Evolutionary conservation across 2,113 vertebrate species (phyloP).

Genomic region (Pelodiscus sinensis): DNA sequence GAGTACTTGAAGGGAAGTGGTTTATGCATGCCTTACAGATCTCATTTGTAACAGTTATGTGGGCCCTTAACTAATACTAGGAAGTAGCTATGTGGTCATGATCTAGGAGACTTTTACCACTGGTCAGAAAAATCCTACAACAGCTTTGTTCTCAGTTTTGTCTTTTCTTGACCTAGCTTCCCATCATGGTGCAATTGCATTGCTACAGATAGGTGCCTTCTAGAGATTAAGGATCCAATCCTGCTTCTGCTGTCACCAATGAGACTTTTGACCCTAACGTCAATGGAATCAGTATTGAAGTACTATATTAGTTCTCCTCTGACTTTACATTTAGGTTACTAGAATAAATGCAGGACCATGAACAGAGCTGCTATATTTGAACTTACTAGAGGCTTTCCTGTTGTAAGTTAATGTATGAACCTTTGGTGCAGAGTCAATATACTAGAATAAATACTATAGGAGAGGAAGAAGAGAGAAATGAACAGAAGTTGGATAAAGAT

Average conservation of each 20-base stretch:
- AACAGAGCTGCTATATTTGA: neutral
- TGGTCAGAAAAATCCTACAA: slow-evolving; percentile 1
- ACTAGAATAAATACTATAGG: neutral
- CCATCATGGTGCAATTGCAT: neutral
- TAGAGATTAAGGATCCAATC: neutral
- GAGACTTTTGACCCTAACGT: neutral
- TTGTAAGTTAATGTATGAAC: neutral
- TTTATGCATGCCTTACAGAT: neutral
- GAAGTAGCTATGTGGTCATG: neutral
- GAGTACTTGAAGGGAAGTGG: neutral
- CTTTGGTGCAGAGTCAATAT: neutral
- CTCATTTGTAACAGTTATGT: neutral
- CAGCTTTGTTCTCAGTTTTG: neutral
- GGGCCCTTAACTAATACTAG: neutral
- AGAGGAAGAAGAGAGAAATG: neutral
- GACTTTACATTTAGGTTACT: neutral
- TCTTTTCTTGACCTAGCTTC: neutral
- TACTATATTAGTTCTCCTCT: neutral
- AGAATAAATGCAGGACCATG: neutral
- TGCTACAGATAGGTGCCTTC: slow-evolving; percentile 1
- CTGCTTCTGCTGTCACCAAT: neutral
- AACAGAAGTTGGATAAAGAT: neutral
- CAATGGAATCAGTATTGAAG: neutral
- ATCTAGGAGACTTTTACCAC: neutral
- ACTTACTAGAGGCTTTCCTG: neutral